Base-by-base conservation (phyloP, 2,888 invertebrate species). In the Chrysomela aeneicollis region DNA sequence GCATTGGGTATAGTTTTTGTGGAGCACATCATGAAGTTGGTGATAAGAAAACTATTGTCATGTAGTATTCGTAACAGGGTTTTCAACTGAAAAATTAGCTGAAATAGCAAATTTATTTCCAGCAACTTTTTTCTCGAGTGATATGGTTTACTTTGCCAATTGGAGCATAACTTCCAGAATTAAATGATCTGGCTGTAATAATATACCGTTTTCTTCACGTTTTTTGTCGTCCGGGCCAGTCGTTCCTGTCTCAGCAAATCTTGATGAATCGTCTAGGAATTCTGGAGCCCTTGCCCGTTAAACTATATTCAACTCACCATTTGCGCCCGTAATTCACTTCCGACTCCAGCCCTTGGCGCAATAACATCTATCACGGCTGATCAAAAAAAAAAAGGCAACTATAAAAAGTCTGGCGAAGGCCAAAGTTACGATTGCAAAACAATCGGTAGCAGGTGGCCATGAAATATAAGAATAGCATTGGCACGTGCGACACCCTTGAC, bases 381-480 rank as follows among this genome's bases (percentile, higher is more conserved):
- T 19, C 53, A 57, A 26, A 64, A 59, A 57, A 26, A 64, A 59
- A 60, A 57, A 57, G 63, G 63, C 59, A 62, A 59, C 66, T 64
- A 60, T 69, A 64, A 66, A 61, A 59, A 57, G 60, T 42, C 55
- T 53, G 62, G 66, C 62, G 58, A 70, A 70, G 69, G 73, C 64
- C 70, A 60, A 74, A 75, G 71, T 77, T 76, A 74, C 73, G 76
- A 78, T 76, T 74, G 76, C 76, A 74, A 78, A 79, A 78, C 78
- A 78, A 79, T 79, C 78, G 73, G 73, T 68, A 71, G 74, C 78
- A 79, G 78, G 76, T 77, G 77, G 76, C 73, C 73, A 71, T 79
- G 78, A 79, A 78, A 78, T 78, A 79, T 77, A 76, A 76, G 74
- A 76, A 75, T 77, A 73, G 76, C 73, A 71, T 71, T 72, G 73